These are phyloP conservation scores for Onchidella celtica DNA, from an alignment of 2,888 invertebrate genomes.

Conservation along the genomic window DNA sequence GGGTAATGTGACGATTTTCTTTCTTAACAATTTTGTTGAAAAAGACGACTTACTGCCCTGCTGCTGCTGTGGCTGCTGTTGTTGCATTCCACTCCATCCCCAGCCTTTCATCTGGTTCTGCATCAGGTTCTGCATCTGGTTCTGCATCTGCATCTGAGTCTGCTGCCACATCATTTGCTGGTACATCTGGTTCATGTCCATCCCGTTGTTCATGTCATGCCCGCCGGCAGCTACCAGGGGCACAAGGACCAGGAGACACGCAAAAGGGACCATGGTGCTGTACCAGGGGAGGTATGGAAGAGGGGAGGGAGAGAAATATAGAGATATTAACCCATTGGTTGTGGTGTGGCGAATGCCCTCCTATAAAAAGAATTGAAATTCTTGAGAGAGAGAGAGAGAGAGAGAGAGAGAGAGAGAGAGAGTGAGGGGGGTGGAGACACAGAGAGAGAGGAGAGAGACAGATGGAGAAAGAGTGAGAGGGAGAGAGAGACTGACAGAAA, in stretches of 20 bases:
- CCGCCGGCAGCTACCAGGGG: slow-evolving; percentile 4
- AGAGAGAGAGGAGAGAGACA: no score
- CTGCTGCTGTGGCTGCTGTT: no score
- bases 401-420: no score
- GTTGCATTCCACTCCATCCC: background rate
- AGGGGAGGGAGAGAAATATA: background rate
- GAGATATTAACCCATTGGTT: background rate
- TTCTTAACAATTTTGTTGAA: background rate
- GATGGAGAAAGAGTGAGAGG: no score
- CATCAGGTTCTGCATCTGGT: slow-evolving; percentile 13
- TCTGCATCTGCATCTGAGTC: slow-evolving; percentile 7
- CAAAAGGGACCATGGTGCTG: slow-evolving; percentile 21
- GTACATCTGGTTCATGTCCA: no score
- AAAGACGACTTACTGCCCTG: background rate
- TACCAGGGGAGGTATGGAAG: background rate
- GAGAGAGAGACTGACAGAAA: no score
- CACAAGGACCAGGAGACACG: background rate
- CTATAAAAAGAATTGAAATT: no score
- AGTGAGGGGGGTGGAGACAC: no score
- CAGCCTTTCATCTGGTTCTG: background rate
- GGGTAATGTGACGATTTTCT: background rate
- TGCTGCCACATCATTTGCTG: no score
- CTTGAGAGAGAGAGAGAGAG: no score
- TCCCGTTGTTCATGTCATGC: background rate
- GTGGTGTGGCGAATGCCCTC: no score